A percentile compares a stretch with the other conserved stretches of the same genome.
Evolutionary conservation across 1,140 invertebrate species (phyloP).

Genomic region (Monomorium pharaonis): DNA sequence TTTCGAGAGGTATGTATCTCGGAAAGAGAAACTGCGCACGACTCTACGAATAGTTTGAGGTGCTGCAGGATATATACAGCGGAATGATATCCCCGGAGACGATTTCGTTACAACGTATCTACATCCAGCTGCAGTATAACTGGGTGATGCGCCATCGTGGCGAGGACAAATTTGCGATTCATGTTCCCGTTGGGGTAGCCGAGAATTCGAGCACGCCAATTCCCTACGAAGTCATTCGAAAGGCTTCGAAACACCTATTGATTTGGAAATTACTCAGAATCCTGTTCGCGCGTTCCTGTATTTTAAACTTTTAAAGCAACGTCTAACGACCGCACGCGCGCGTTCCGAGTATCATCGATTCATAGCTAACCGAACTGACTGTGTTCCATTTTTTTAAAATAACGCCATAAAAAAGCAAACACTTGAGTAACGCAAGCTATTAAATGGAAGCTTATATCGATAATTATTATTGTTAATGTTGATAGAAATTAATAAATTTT

Average conservation of each 20-base stretch:
- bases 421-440: neutral
- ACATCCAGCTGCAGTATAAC: slow-evolving; percentile 33
- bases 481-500: neutral
- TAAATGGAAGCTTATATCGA: neutral
- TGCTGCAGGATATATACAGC: slow-evolving; percentile 2
- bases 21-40: neutral
- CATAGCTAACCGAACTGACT: neutral
- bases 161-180: slow-evolving; percentile 71
- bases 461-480: neutral
- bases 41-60: slow-evolving; percentile 6
- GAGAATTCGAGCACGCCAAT: slow-evolving; percentile 59
- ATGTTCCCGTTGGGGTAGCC: slow-evolving; percentile 53
- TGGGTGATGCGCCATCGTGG: neutral
- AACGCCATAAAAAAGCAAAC: neutral
- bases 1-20: slow-evolving; percentile 17
- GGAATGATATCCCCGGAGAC: slow-evolving; percentile 59
- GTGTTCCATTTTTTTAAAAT: neutral
- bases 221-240: slow-evolving; percentile 52
- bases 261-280: slow-evolving; percentile 65
- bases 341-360: neutral
- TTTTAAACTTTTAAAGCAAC: slow-evolving; percentile 43
- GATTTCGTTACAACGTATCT: slow-evolving; percentile 59
- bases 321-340: neutral
- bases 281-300: neutral
- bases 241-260: slow-evolving; percentile 57